Conservation (phyloP, 1,140 invertebrate genomes). For the Harpegnathos saltator region DNA sequence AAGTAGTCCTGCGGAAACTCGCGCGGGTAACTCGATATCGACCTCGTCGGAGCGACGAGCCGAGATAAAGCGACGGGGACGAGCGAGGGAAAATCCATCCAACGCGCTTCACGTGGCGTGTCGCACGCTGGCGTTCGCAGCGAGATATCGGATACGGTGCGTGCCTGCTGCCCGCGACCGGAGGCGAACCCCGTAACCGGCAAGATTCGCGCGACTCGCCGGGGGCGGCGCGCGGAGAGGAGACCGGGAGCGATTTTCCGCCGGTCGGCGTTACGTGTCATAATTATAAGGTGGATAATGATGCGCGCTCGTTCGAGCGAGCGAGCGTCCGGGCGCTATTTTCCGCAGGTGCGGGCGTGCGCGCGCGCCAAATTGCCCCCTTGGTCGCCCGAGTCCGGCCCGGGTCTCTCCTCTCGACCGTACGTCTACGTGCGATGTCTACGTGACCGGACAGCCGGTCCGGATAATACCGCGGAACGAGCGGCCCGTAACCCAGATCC, state of each 20-base stretch:
- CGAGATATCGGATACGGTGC: background rate
- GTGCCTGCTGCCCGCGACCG: background rate
- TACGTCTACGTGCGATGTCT: slow-evolving; percentile 32
- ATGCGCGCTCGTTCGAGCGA: slow-evolving; percentile 38
- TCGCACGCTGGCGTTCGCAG: too few species aligned
- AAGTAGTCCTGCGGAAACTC: background rate
- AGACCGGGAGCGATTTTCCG: slow-evolving; percentile 42
- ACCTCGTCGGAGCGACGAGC: background rate
- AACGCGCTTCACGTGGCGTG: background rate
- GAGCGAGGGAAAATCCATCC: background rate
- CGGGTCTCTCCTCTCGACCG: slow-evolving; percentile 48
- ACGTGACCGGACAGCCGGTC: slow-evolving; percentile 69
- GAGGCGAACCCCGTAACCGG: slow-evolving; percentile 11
- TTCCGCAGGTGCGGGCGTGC: slow-evolving; percentile 57
- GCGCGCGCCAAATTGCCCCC: slow-evolving; percentile 57
- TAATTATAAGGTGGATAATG: slow-evolving; percentile 71
- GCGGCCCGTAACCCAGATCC: slow-evolving; percentile 67
- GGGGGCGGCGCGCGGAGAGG: too few species aligned
- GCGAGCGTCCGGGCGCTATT: slow-evolving; percentile 36
- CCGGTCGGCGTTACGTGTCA: slow-evolving; percentile 42
- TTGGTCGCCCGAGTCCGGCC: slow-evolving; percentile 18
- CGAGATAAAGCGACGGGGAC: background rate
- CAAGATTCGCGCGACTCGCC: slow-evolving; percentile 33
- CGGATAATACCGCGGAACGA: slow-evolving; percentile 65
- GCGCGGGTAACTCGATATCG: background rate